Evolutionary conservation across 2,797 vertebrate genomes (phyloP), one percentile per base, ranked within the genome.

Genomic region (Oreonectes daqikongensis): DNA sequence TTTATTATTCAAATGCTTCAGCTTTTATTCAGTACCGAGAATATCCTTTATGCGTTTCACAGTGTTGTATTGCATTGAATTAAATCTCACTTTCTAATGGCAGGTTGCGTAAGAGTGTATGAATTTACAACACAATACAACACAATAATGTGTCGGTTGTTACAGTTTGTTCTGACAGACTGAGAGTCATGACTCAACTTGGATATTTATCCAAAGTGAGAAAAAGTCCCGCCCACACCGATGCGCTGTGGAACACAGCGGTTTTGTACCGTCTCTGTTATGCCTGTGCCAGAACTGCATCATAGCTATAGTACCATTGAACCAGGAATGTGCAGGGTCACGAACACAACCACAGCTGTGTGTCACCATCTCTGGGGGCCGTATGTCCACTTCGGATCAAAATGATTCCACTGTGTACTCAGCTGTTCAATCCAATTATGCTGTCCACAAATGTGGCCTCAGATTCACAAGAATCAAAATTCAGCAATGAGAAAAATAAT

Each of bases 321-420:
- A 75, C 75, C 80, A 70, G 65, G 78, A 73, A 78, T 35, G 24
- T 63, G 67, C 65, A 69, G 75, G 59, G 69, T 64, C 66, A 78
- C 18, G 53, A 28, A 69, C 60, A 40, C 76, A 76, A 53, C 53
- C 46, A 52, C 72, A 70, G 53, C 66, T 24, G 60, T 65, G 30
- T 69, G 63, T 65, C 75, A 61, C 30, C 57, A 67, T 74, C 59
- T 78, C 71, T 20, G 46, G 44, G 18, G 53, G 50, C 38, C 70
- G 65, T 12, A 53, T 59, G 53, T 67, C 53, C 79, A 72, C 50
- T 22, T 26, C 18, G 46, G 12, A 57, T 46, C 28, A 65, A 38
- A 66, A 66, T 75, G 55, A 66, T 65, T 65, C 30, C 20, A 38
- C 55, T 55, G 72, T 67, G 38, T 53, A 38, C 38, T 22, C 38